Evolutionary conservation across 2,888 invertebrate species (phyloP), one percentile per base, ranked within the genome.

Genomic region (Perizoma flavofasciatum): DNA sequence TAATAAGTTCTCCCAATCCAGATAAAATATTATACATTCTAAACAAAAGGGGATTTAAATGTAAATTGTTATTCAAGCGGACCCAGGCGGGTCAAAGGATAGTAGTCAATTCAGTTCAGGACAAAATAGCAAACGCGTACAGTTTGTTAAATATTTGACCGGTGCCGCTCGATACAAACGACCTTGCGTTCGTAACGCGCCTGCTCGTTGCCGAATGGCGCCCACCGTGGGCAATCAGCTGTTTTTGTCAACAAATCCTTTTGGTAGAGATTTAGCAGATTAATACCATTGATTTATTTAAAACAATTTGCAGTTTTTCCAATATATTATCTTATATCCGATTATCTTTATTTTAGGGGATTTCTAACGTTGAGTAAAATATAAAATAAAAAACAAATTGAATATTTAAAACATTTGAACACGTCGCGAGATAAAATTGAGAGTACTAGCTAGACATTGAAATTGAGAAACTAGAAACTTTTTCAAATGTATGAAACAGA

Each of bases 111-210:
- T 56, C 67, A 68, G 65, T 71, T 68, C 55, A 69, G 55, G 62
- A 66, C 65, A 66, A 65, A 62, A 62, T 71, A 73, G 66, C 68
- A 59, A 60, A 72, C 70, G 63, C 66, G 70, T 74, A 73, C 66
- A 68, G 69, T 77, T 75, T 69, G 78, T 79, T 80, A 80, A 83
- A 83, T 81, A 83, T 84, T 86, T 80, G 81, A 79, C 80, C 74
- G 72, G 73, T 71, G 67, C 78, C 85, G 86, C 80, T 86, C 85
- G 79, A 85, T 86, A 86, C 78, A 66, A 75, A 71, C 75, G 86
- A 85, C 85, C 86, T 86, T 83, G 85, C 73, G 69, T 72, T 62
- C 66, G 71, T 70, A 69, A 65, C 72, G 78, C 80, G 79, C 81
- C 78, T 81, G 82, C 81, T 80, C 79, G 72, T 70, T 75, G 64